Conservation (phyloP, 2,113 vertebrate genomes). For the Stigmatopora nigra region DNA sequence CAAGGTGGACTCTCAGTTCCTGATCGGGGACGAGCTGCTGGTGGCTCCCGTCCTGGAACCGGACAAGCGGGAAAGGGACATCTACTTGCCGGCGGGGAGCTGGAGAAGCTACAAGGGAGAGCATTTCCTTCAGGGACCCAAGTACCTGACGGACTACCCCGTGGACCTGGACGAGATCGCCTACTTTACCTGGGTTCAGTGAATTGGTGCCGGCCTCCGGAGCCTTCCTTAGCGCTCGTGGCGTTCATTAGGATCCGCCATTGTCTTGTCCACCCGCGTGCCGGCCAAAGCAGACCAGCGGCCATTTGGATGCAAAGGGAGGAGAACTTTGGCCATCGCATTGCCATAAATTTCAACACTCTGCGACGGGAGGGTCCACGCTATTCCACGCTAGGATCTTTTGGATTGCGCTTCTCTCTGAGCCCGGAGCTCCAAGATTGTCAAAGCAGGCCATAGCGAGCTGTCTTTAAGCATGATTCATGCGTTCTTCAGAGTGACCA, state of each 20-base stretch:
- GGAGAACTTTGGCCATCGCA: not conserved
- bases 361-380: too few species aligned
- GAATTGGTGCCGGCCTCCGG: constrained; percentile 6
- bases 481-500: not conserved
- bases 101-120: constrained; percentile 93
- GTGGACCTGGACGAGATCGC: constrained; percentile 87
- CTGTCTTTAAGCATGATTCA: not conserved
- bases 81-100: constrained; percentile 86
- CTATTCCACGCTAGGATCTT: too few species aligned
- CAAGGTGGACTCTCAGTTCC: constrained; percentile 90
- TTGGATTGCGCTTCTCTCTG: not conserved
- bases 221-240: not conserved
- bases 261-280: constrained; percentile 25
- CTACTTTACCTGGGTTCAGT: constrained; percentile 73
- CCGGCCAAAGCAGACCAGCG: constrained; percentile 6
- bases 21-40: constrained; percentile 90
- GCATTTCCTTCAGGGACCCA: constrained; percentile 80
- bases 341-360: too few species aligned
- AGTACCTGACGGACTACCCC: constrained; percentile 82
- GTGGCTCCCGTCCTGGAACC: constrained; percentile 92
- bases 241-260: not conserved
- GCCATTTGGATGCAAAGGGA: constrained; percentile 16
- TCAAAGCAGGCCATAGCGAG: not conserved
- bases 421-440: not conserved
- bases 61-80: constrained; percentile 87